Conservation (phyloP, 2,113 vertebrate genomes). For the Platanista minor region DNA sequence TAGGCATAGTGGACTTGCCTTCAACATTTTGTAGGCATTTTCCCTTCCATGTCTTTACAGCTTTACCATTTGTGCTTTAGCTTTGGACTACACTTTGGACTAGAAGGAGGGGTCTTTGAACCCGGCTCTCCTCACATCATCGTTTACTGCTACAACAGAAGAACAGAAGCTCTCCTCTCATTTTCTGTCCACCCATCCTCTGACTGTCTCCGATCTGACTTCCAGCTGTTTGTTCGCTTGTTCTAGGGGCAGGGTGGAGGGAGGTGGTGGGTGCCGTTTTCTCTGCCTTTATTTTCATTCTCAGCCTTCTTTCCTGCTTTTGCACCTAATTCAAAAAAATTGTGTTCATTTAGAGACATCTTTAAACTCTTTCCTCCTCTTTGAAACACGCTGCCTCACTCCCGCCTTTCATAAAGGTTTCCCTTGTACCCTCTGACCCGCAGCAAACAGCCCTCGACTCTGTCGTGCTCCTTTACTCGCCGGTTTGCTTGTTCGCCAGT, state of each 20-base stretch:
- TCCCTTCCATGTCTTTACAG: not conserved
- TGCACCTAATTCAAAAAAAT: not conserved
- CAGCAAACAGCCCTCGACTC: not conserved
- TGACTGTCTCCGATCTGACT: not conserved
- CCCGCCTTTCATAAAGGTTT: not conserved
- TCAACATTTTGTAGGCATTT: not conserved
- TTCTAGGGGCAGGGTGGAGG: not conserved
- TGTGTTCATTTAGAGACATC: not conserved
- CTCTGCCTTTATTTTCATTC: not conserved
- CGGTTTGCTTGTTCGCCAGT: not conserved
- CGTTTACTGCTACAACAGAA: not conserved
- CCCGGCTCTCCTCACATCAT: not conserved
- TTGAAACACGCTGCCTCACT: not conserved
- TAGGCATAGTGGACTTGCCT: not conserved
- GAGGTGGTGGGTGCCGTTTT: not conserved
- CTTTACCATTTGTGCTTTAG: not conserved
- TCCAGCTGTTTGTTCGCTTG: not conserved
- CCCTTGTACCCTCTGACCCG: not conserved
- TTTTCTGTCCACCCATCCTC: not conserved
- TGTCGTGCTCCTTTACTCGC: not conserved
- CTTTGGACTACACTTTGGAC: not conserved
- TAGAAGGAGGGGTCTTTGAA: not conserved
- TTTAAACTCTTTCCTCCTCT: not conserved
- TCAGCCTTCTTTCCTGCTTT: not conserved
- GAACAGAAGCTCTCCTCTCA: not conserved